Evolutionary conservation across 2,888 invertebrate species (phyloP).

Genomic region (Papilio demoleus): DNA sequence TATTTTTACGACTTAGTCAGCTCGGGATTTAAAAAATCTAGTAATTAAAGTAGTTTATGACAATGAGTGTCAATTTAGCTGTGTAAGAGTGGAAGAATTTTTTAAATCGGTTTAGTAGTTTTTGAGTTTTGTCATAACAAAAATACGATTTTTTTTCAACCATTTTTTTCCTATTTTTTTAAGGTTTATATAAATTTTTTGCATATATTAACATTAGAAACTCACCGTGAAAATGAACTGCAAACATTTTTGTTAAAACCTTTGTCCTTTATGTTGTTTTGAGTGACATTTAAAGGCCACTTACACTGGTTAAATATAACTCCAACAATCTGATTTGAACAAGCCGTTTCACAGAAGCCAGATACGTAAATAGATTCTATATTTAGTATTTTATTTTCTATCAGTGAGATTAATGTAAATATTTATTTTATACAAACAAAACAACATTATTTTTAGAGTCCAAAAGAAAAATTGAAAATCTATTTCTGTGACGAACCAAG

Average conservation of each 20-base stretch:
- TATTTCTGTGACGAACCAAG: too few species aligned
- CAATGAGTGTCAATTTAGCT: too few species aligned
- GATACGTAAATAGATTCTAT: conserved; percentile 17
- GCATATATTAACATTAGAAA: not conserved
- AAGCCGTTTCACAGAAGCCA: not conserved
- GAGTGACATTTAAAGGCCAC: conserved; percentile 27
- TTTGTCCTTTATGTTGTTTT: conserved; percentile 11
- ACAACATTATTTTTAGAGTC: too few species aligned
- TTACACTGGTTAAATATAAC: conserved; percentile 19
- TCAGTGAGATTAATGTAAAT: not conserved
- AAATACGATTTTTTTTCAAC: too few species aligned
- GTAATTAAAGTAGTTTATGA: too few species aligned
- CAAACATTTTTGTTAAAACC: not conserved
- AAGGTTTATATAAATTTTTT: not conserved
- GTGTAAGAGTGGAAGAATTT: too few species aligned
- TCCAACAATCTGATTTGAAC: conserved; percentile 14
- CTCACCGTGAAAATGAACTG: not conserved
- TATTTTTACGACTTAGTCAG: too few species aligned
- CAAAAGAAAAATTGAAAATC: too few species aligned
- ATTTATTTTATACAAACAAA: conserved; percentile 3
- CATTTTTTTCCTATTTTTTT: too few species aligned
- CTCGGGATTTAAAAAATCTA: too few species aligned
- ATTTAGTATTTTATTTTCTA: not conserved
- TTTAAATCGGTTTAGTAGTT: too few species aligned
- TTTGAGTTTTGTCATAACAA: too few species aligned